Percentiles rank a stretch among this genome's conserved stretches.
These are phyloP conservation scores for Brachirus orientalis DNA, from an alignment of 2,113 vertebrate species.

Conservation along the genomic window DNA sequence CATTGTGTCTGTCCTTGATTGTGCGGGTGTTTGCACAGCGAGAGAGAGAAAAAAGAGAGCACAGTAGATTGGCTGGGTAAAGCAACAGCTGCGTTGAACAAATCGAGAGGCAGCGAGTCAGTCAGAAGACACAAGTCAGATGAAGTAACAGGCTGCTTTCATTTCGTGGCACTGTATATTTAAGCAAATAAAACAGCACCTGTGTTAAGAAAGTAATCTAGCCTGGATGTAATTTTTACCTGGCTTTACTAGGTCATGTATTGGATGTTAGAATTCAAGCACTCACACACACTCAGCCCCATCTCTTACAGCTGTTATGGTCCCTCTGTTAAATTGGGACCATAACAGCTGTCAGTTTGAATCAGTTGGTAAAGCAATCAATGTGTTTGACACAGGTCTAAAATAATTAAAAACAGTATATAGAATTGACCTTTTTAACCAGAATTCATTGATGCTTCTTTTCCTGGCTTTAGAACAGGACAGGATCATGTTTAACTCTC, in stretches of 20 bases:
- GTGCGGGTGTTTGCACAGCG: conserved; percentile 13
- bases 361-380: not conserved
- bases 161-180: not conserved
- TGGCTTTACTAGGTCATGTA: too few relatives aligned
- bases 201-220: too few relatives aligned
- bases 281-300: too few relatives aligned
- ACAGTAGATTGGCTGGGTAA: not conserved
- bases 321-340: too few relatives aligned
- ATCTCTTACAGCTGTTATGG: too few relatives aligned
- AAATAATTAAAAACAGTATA: too few relatives aligned
- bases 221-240: too few relatives aligned
- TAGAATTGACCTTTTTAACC: too few relatives aligned
- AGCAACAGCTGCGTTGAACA: not conserved
- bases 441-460: not conserved
- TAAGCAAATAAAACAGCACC: too few relatives aligned
- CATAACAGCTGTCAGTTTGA: too few relatives aligned
- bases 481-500: not conserved
- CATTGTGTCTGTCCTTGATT: conserved; percentile 29
- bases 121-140: not conserved
- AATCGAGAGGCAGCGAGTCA: not conserved
- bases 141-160: not conserved
- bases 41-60: not conserved
- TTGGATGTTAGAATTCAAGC: too few relatives aligned
- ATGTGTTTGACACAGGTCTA: not conserved
- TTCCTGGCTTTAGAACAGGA: not conserved